Percentiles rank a stretch among this genome's conserved stretches.
These are phyloP conservation scores for Piezodorus guildinii DNA, from an alignment of 1,140 invertebrate genomes.

Conservation along the genomic window DNA sequence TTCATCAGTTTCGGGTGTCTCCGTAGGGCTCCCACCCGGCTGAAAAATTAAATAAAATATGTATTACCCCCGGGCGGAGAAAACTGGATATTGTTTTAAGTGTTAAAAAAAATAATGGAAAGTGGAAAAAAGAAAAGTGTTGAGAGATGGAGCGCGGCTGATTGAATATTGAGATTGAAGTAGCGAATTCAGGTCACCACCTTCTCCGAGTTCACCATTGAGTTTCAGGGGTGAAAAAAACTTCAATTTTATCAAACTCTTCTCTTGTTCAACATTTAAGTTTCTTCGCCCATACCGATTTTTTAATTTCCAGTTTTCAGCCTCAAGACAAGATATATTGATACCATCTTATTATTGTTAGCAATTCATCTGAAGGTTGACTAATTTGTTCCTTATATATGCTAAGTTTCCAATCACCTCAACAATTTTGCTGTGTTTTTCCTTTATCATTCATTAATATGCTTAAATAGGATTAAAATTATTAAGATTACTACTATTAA, in stretches of 20 bases:
- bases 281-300: background rate
- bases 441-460: no score
- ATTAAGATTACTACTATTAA: no score
- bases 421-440: no score
- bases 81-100: slow-evolving; percentile 7
- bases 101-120: background rate
- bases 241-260: background rate
- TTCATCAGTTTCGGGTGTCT: slow-evolving; percentile 14
- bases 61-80: slow-evolving; percentile 13
- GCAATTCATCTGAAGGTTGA: no score
- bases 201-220: background rate
- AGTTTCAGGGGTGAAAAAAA: slow-evolving; percentile 6
- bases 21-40: background rate
- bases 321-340: no score
- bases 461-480: no score
- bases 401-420: no score
- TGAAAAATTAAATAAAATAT: slow-evolving; percentile 21
- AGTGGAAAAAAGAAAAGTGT: background rate
- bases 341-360: no score
- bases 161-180: slow-evolving; percentile 6
- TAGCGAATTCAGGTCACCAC: slow-evolving; percentile 2
- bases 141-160: background rate
- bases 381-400: no score
- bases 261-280: slow-evolving; percentile 5
- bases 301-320: background rate